Percentiles rank a stretch among this genome's conserved stretches.
phyloP scores from a whole-genome alignment of 2,888 invertebrate species.

The Amphipoea oculea region DNA sequence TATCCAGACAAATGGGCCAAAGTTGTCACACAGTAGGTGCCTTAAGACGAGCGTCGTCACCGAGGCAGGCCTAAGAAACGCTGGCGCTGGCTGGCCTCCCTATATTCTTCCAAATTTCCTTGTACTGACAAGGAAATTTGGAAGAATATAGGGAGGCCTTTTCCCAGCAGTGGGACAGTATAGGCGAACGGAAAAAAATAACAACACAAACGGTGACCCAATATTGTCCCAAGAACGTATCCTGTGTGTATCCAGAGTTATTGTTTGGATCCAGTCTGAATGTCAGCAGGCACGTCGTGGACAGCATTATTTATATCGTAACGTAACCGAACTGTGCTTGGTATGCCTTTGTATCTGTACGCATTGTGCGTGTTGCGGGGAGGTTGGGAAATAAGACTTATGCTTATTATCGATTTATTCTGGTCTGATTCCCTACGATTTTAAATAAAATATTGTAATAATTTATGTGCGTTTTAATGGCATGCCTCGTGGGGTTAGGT shows the following conservation, averaged over 20 bases:
- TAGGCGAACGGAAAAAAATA: too few species aligned
- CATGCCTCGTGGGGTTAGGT: not conserved
- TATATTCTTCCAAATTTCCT: too few species aligned
- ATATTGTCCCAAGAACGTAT: not conserved
- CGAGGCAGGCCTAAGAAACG: too few species aligned
- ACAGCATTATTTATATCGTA: slow-evolving; percentile 52
- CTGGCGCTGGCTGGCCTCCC: too few species aligned
- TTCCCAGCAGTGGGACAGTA: too few species aligned
- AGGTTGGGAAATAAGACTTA: not conserved
- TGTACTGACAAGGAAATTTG: too few species aligned
- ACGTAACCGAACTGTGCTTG: slow-evolving; percentile 17
- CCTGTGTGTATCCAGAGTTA: not conserved
- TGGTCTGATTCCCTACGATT: not conserved
- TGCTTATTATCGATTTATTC: not conserved
- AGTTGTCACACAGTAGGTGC: too few species aligned
- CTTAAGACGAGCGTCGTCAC: too few species aligned
- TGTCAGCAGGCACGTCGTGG: slow-evolving; percentile 28
- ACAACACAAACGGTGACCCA: not conserved
- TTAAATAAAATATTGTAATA: not conserved
- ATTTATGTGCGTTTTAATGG: not conserved
- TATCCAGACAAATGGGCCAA: too few species aligned
- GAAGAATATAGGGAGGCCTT: too few species aligned
- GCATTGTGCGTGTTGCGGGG: slow-evolving; percentile 14
- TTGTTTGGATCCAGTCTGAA: slow-evolving; percentile 20
- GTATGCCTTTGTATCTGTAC: slow-evolving; percentile 1